Conservation (phyloP, 2,113 vertebrate species). For the Plecotus auritus region DNA sequence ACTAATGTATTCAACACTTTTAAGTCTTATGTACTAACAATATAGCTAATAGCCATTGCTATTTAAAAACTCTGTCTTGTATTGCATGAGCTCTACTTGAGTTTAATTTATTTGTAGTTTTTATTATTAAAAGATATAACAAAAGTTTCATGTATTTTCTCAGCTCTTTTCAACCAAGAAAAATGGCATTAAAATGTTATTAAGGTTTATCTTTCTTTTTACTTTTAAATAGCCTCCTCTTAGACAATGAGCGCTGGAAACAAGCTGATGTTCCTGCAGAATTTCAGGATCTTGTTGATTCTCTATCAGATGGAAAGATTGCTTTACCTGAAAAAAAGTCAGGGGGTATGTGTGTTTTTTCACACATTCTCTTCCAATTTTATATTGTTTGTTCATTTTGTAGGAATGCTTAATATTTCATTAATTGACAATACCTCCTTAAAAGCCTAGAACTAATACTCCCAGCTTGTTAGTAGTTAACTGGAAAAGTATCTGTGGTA, state of each 20-base stretch:
- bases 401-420: conserved; percentile 34
- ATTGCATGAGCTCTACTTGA: background rate
- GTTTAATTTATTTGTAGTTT: background rate
- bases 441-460: conserved; percentile 12
- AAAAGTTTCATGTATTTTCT: background rate
- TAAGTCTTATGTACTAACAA: background rate
- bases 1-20: background rate
- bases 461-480: background rate
- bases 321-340: conserved; percentile 91
- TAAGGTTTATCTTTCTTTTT: conserved; percentile 56
- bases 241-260: conserved; percentile 98
- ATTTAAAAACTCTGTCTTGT: background rate
- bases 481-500: background rate
- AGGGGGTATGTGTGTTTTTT: conserved; percentile 80
- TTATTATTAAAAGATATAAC: background rate
- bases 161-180: background rate
- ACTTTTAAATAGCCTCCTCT: conserved; percentile 85
- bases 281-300: conserved; percentile 97
- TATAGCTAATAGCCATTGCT: background rate
- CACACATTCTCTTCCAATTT: background rate
- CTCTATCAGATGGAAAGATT: conserved; percentile 92
- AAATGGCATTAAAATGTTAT: background rate
- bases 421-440: background rate
- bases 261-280: conserved; percentile 97
- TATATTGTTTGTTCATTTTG: background rate